Evolutionary conservation across 64 coral and sea anemone genomes (phyloP), one percentile per base, ranked within the genome.

Genomic region (Montipora sp.): DNA sequence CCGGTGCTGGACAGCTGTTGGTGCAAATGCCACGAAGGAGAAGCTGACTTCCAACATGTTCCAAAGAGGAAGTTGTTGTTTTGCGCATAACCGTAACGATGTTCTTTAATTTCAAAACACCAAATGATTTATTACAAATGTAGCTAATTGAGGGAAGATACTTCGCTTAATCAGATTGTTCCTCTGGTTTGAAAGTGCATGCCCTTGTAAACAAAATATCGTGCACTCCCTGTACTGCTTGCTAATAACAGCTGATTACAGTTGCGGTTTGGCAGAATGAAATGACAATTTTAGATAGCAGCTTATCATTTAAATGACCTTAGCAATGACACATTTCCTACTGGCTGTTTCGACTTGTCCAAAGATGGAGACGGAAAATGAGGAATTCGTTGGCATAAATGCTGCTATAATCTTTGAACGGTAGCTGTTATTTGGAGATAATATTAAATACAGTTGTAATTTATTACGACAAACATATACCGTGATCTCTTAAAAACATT

Each of bases 131-230:
- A 85, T 72, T 85, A 72, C 43, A 71, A 12, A 47, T 51, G 61
- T n/a, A 85, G 46, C 47, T 72, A 72, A 85, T 51, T 85, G 82
- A 61, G 63, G 82, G 82, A 19, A 50, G 63, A 71, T 50, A 83
- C 80, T 83, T 68, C 61, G 47, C 63, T 70, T 85, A 85, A 85
- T 85, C 82, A 65, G 82, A 72, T 72, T 85, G 45, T 71, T 72
- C 10, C 82, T 49, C 47, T 48, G 20, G 65, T 85, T 80, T 68
- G 18, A 3, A 83, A 83, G 80, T 83, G 80, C 57, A 67, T 43
- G 44, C 67, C 65, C 82, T 71, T 85, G 82, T 85, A 85, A 85
- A 85, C 82, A 85, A 85, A 67, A 68, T 24, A 70, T 85, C 45
- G 82, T 47, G 50, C 66, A 58, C 60, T 68, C 44, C 7, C 60